phyloP scores from a whole-genome alignment of 1,140 invertebrate species.

The Hermatobates lingyangjiaoensis region DNA sequence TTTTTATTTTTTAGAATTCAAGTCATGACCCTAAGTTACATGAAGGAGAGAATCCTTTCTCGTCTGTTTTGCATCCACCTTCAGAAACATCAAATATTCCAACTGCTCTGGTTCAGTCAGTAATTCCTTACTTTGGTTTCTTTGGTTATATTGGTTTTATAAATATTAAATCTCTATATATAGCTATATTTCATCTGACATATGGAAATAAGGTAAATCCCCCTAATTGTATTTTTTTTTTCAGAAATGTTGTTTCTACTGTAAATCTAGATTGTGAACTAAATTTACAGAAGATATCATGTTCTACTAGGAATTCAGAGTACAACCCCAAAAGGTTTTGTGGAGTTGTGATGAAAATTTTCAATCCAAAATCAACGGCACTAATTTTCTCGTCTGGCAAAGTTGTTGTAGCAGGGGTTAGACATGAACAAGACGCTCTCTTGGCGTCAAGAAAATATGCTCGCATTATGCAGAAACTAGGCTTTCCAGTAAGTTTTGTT shows the following conservation, averaged over 20 bases:
- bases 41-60: too few relatives aligned
- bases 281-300: conserved; percentile 78
- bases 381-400: conserved; percentile 96
- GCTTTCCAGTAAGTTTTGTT: conserved; percentile 82
- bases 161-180: too few relatives aligned
- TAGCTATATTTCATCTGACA: too few relatives aligned
- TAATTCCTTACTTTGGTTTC: too few relatives aligned
- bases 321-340: conserved; percentile 97
- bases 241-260: conserved; percentile 75
- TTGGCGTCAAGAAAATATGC: conserved; percentile 93
- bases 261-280: conserved; percentile 77
- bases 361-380: conserved; percentile 90
- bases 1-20: too few relatives aligned
- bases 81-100: too few relatives aligned
- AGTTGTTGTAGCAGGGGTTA: conserved; percentile 95
- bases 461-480: conserved; percentile 92
- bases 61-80: too few relatives aligned
- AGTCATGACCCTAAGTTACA: too few relatives aligned
- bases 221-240: too few relatives aligned
- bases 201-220: too few relatives aligned
- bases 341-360: conserved; percentile 94
- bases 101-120: too few relatives aligned
- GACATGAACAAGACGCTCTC: conserved; percentile 83
- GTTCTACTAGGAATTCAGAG: conserved; percentile 92
- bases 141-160: too few relatives aligned